Evolutionary conservation across 2,797 vertebrate species (phyloP).

Genomic region (Ataeniobius toweri): DNA sequence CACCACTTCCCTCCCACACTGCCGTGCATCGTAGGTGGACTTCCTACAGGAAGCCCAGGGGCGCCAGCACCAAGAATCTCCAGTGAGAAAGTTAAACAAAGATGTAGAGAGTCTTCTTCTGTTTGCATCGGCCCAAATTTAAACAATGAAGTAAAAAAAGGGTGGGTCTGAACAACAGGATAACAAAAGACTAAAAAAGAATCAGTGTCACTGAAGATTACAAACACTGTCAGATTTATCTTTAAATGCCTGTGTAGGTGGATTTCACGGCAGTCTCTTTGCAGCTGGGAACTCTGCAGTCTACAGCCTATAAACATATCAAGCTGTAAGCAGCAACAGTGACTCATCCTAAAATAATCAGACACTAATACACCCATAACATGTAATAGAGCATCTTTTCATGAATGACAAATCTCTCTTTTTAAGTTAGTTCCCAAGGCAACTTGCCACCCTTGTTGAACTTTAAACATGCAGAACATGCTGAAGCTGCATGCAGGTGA

Average conservation of each 20-base stretch:
- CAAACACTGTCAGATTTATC: conserved; percentile 46
- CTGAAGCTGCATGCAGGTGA: conserved; percentile 28
- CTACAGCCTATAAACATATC: conserved; percentile 37
- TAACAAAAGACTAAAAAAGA: conserved; percentile 31
- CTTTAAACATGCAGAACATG: not conserved
- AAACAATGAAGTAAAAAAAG: conserved; percentile 47
- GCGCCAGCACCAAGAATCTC: conserved; percentile 57
- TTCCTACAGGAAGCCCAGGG: conserved; percentile 72
- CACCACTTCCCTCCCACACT: conserved; percentile 18
- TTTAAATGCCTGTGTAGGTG: conserved; percentile 60
- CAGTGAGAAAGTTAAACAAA: conserved; percentile 59
- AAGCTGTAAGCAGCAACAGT: conserved; percentile 42
- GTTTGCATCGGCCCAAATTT: conserved; percentile 40
- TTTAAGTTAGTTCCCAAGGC: conserved; percentile 2
- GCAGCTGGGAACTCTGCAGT: conserved; percentile 40
- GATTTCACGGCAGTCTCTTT: conserved; percentile 49
- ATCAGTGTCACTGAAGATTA: conserved; percentile 23
- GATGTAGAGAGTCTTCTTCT: conserved; percentile 41
- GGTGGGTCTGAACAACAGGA: conserved; percentile 40
- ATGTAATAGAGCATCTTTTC: conserved; percentile 19
- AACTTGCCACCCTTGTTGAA: conserved; percentile 5
- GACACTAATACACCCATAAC: conserved; percentile 29
- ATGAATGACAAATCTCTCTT: conserved; percentile 15
- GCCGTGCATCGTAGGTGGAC: conserved; percentile 56
- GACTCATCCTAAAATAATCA: conserved; percentile 57